phyloP scores from a whole-genome alignment of 1,140 invertebrate species.

The Anastrepha ludens region DNA sequence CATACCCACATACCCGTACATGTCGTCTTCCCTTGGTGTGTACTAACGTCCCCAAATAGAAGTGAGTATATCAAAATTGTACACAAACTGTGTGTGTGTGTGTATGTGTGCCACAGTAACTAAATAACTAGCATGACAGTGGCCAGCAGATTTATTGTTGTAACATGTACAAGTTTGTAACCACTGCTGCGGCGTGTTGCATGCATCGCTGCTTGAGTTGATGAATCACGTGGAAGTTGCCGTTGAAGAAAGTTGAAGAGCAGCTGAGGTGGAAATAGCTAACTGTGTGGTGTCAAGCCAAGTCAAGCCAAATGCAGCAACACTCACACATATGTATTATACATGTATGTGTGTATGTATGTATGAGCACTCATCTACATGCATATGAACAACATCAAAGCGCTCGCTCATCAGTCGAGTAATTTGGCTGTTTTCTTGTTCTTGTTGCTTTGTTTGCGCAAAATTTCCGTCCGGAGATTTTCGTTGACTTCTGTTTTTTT shows the following conservation, averaged over 20 bases:
- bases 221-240: conserved; percentile 36
- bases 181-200: conserved; percentile 5
- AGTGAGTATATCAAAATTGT: background rate
- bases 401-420: conserved; percentile 22
- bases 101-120: background rate
- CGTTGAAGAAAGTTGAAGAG: background rate
- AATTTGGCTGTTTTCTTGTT: conserved; percentile 9
- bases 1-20: too few relatives aligned
- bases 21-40: background rate
- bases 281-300: background rate
- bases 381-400: conserved; percentile 20
- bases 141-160: background rate
- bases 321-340: background rate
- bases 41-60: background rate
- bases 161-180: conserved; percentile 7
- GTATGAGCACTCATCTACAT: too few relatives aligned
- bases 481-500: background rate
- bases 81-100: background rate
- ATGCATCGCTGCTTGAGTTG: conserved; percentile 42
- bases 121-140: background rate
- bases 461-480: too few relatives aligned
- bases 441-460: background rate
- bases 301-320: background rate
- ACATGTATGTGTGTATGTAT: background rate
- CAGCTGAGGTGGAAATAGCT: conserved; percentile 8